Percentiles rank a stretch among this genome's conserved stretches.
phyloP scores from a whole-genome alignment of 2,797 vertebrate species.

The Dromococcyx pavoninus region DNA sequence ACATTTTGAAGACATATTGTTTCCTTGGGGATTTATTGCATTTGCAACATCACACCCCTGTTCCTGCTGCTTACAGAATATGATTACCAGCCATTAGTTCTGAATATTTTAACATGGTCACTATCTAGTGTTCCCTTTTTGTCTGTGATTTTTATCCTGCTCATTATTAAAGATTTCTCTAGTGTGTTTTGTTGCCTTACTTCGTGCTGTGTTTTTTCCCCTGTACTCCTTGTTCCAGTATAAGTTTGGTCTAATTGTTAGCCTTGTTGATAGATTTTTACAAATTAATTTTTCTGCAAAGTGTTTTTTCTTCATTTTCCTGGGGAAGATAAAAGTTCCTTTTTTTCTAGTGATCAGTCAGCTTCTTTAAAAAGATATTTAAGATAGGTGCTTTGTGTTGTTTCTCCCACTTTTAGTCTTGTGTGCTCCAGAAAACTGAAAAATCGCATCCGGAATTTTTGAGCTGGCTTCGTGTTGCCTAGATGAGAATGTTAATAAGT shows the following conservation, averaged over 20 bases:
- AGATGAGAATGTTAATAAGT: neutral
- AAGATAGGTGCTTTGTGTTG: neutral
- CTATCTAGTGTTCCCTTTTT: neutral
- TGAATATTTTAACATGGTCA: slow-evolving; percentile 24
- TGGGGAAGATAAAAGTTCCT: neutral
- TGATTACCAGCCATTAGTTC: slow-evolving; percentile 11
- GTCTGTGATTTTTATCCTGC: neutral
- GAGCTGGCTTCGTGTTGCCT: neutral
- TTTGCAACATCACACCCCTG: slow-evolving; percentile 35
- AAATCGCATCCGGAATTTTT: neutral
- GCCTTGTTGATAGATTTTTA: neutral
- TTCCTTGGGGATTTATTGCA: slow-evolving; percentile 46
- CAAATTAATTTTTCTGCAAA: neutral
- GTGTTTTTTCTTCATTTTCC: neutral
- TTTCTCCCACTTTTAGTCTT: neutral
- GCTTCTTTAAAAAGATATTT: neutral
- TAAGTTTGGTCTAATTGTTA: neutral
- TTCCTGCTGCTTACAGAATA: slow-evolving; percentile 18
- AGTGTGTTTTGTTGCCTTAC: neutral
- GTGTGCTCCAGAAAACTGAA: neutral
- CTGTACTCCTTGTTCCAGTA: neutral
- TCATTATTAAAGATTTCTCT: neutral
- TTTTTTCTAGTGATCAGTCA: neutral
- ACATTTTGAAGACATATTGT: slow-evolving; percentile 1
- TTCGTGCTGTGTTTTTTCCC: neutral